Percentiles rank a stretch among this genome's conserved stretches.
Evolutionary conservation across 2,888 invertebrate species (phyloP).

Genomic region (Hypercompe scribonia): DNA sequence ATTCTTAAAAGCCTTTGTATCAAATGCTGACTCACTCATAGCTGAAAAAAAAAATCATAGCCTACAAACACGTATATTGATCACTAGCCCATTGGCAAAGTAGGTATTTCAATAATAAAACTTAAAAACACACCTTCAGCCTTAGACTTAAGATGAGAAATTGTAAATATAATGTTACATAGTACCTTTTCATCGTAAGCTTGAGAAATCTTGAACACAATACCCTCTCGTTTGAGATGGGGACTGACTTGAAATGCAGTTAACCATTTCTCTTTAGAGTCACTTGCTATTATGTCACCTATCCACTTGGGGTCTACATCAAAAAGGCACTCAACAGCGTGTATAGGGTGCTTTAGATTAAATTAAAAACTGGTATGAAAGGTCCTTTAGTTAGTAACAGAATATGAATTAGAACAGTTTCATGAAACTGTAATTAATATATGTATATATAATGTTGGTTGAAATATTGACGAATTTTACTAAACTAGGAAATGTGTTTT

Average conservation of each 20-base stretch:
- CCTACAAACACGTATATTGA: not conserved
- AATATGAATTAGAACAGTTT: not conserved
- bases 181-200: not conserved
- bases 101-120: not conserved
- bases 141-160: not conserved
- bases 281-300: not conserved
- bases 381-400: not conserved
- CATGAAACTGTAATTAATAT: not conserved
- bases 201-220: too few relatives aligned
- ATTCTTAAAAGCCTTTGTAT: not conserved
- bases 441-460: slow-evolving; percentile 19
- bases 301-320: not conserved
- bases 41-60: not conserved
- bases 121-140: not conserved
- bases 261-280: not conserved
- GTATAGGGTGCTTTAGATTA: not conserved
- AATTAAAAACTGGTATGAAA: not conserved
- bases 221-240: too few relatives aligned
- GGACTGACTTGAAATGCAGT: too few relatives aligned
- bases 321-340: not conserved
- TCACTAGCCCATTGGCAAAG: not conserved
- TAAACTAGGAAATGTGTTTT: too few relatives aligned
- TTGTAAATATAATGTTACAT: not conserved
- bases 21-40: not conserved
- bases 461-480: slow-evolving; percentile 32